phyloP scores from a whole-genome alignment of 1,140 invertebrate species.

The Euwallacea fornicatus region DNA sequence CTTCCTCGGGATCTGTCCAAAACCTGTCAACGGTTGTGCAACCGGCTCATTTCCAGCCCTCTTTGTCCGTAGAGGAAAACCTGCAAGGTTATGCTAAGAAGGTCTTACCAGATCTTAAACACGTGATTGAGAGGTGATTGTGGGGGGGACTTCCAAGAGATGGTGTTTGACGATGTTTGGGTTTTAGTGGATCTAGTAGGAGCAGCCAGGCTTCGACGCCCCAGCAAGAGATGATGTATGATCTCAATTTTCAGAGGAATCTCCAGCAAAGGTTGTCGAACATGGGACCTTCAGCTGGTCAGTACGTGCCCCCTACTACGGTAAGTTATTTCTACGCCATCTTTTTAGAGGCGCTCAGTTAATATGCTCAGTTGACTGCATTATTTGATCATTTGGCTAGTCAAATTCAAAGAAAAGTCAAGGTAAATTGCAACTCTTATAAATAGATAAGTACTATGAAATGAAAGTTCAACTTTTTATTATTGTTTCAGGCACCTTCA shows the following conservation, averaged over 20 bases:
- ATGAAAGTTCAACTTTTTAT: not conserved
- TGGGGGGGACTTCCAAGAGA: not conserved
- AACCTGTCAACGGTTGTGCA: slow-evolving; percentile 37
- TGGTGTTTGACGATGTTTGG: not conserved
- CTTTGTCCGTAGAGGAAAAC: slow-evolving; percentile 39
- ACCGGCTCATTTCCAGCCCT: slow-evolving; percentile 33
- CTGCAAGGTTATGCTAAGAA: slow-evolving; percentile 35
- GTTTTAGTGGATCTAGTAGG: slow-evolving; percentile 47
- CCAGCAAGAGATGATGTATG: slow-evolving; percentile 55
- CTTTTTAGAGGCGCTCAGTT: not conserved
- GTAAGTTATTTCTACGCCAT: slow-evolving; percentile 31
- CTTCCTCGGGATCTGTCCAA: slow-evolving; percentile 43
- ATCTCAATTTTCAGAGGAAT: slow-evolving; percentile 59
- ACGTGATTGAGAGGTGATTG: slow-evolving; percentile 38
- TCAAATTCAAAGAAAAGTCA: no score
- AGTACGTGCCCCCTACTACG: slow-evolving; percentile 34
- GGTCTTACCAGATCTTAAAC: slow-evolving; percentile 42
- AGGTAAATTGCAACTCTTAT: no score
- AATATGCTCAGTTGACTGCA: not conserved
- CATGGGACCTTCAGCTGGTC: slow-evolving; percentile 45
- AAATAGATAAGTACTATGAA: no score
- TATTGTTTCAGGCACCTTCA: slow-evolving; percentile 43
- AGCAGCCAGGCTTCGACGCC: slow-evolving; percentile 62
- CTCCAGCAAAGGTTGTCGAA: slow-evolving; percentile 64
- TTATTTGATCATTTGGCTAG: not conserved